Evolutionary conservation across 1,140 invertebrate species (phyloP), one percentile per base, ranked within the genome.

Genomic region (Rhagoletis zephyria): DNA sequence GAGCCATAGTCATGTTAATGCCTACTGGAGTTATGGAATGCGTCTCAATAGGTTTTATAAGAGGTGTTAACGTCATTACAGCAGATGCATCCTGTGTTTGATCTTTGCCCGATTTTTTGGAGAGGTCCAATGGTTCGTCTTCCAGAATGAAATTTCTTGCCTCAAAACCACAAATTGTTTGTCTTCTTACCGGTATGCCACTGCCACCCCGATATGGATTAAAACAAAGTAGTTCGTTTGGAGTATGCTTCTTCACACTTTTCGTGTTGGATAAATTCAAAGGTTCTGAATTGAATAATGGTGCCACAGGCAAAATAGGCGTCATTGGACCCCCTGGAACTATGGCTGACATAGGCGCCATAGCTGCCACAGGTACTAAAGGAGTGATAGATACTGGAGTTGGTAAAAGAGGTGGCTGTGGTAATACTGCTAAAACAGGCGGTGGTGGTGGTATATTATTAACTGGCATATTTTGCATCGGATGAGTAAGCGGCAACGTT

Each of bases 81-180:
- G 30, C 3, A 7, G 85, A 42, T 2, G 40, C 40, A 56, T 19
- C 59, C 14, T 70, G 40, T 30, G 42, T 51, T 45, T 85, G 74
- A 42, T 88, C 74, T 51, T 67, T 70, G 4, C 42, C 88, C 60
- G 87, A 70, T 86, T 92, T 92, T 65, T 92, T 91, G 0, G 91
- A 92, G 40, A 92, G 64, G 87, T 92, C 91, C 70, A 92, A 64
- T 0, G 91, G 91, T 45, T 92, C 90, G 12, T 92, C 91, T 3
- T 92, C 90, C 65, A 90, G 45, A 4, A 88, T 87, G 42, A 92
- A 63, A 77, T 92, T 91, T 7, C 91, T 87, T 4, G 89, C 90
- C 88, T 92, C 91, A 48, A 92, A 92, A n/a, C 91, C 91, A 48
- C 91, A 91, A 30, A 92, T 92, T 2, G 91, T 92, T 89, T 92